These are phyloP conservation scores for Andrena praecox DNA, from an alignment of 2,888 invertebrate species.

Conservation along the genomic window DNA sequence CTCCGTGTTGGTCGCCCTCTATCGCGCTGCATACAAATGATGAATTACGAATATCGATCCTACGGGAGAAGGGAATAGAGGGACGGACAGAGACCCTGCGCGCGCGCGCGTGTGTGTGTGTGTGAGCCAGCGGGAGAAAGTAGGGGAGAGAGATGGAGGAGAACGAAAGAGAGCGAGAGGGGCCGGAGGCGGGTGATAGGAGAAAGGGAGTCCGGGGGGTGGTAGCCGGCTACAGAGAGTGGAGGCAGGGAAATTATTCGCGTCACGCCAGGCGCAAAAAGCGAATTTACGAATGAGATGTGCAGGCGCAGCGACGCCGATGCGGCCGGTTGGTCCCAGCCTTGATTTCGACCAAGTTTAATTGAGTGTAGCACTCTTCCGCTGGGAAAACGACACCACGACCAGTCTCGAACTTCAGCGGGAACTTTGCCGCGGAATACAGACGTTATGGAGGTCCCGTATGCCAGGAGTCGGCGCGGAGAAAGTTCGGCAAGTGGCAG, in stretches of 20 bases:
- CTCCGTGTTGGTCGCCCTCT: slow-evolving; percentile 73
- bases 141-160: slow-evolving; percentile 1
- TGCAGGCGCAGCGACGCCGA: slow-evolving; percentile 70
- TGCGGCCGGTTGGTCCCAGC: slow-evolving; percentile 72
- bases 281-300: slow-evolving; percentile 79
- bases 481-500: slow-evolving; percentile 33
- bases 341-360: slow-evolving; percentile 82
- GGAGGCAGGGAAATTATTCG: slow-evolving; percentile 76
- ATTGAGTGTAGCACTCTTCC: slow-evolving; percentile 81
- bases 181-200: not conserved
- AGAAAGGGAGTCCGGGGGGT: slow-evolving; percentile 11
- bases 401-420: slow-evolving; percentile 61
- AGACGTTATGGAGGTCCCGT: slow-evolving; percentile 56
- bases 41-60: slow-evolving; percentile 84
- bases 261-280: slow-evolving; percentile 77
- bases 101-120: not conserved
- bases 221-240: slow-evolving; percentile 48
- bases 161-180: slow-evolving; percentile 9
- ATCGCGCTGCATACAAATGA: slow-evolving; percentile 84
- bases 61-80: slow-evolving; percentile 58
- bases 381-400: slow-evolving; percentile 72
- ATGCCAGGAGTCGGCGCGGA: slow-evolving; percentile 30
- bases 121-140: slow-evolving; percentile 20
- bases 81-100: slow-evolving; percentile 40
- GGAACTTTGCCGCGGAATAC: slow-evolving; percentile 66